A percentile compares a stretch with the other conserved stretches of the same genome.
Conservation (phyloP, 2,888 invertebrate species). For the Lysandra bellargus region DNA sequence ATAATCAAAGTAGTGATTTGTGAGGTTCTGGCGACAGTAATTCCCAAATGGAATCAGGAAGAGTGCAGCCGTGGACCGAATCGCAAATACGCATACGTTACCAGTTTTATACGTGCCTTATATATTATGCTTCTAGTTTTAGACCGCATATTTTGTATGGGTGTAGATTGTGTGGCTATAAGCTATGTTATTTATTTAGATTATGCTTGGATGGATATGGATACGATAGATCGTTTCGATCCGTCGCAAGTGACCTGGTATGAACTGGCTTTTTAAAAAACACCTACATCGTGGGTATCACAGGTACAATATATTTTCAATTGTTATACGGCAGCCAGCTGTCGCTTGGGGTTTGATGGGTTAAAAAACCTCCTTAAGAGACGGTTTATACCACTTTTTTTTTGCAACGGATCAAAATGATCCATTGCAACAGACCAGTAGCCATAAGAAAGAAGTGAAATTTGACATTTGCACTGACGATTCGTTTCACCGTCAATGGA, state of each 20-base stretch:
- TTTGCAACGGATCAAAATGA: no score
- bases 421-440: no score
- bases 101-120: conserved; percentile 57
- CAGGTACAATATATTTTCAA: no score
- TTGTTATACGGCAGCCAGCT: no score
- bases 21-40: conserved; percentile 72
- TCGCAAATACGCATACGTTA: conserved; percentile 74
- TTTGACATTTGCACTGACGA: neutral
- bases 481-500: neutral
- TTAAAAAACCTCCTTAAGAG: no score
- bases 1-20: conserved; percentile 76
- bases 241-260: no score
- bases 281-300: no score
- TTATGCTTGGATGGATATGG: neutral
- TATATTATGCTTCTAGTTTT: conserved; percentile 1
- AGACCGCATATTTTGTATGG: neutral
- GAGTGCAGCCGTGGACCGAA: conserved; percentile 76
- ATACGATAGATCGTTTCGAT: no score
- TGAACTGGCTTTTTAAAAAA: no score
- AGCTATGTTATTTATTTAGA: neutral
- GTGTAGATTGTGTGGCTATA: neutral
- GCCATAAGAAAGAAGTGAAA: no score
- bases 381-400: no score
- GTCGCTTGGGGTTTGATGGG: no score
- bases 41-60: conserved; percentile 79